Evolutionary conservation across 2,888 invertebrate species (phyloP).

Genomic region (Dyspetes luteomarginatus): DNA sequence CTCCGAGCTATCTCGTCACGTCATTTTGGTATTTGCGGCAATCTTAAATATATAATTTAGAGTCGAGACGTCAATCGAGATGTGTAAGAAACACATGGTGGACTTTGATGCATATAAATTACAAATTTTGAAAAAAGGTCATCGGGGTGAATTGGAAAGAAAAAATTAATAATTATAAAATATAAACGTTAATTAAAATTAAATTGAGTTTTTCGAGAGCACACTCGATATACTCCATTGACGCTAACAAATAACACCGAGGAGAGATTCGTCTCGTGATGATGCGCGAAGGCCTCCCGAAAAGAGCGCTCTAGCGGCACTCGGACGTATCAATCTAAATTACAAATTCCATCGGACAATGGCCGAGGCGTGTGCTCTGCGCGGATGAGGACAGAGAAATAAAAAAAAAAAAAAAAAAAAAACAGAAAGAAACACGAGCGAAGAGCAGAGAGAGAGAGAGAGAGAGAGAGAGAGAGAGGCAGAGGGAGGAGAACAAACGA

Average conservation of each 20-base stretch:
- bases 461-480: conserved; percentile 21
- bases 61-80: too few relatives aligned
- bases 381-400: conserved; percentile 40
- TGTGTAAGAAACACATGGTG: background rate
- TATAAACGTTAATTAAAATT: background rate
- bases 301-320: conserved; percentile 65
- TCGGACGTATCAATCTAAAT: conserved; percentile 82
- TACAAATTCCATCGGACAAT: conserved; percentile 83
- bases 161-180: background rate
- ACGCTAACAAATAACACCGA: conserved; percentile 22
- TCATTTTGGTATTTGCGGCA: background rate
- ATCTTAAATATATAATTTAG: too few relatives aligned
- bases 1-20: background rate
- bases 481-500: conserved; percentile 30
- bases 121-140: background rate
- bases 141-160: background rate
- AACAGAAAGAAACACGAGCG: conserved; percentile 38
- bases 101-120: background rate
- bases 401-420: conserved; percentile 22
- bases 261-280: conserved; percentile 37
- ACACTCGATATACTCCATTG: too few relatives aligned
- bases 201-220: background rate
- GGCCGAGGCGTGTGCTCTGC: conserved; percentile 56
- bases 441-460: conserved; percentile 52
- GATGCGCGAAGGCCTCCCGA: conserved; percentile 56